These are phyloP conservation scores for Propithecus perrieri DNA, from an alignment of 2,797 vertebrate species.

Conservation along the genomic window DNA sequence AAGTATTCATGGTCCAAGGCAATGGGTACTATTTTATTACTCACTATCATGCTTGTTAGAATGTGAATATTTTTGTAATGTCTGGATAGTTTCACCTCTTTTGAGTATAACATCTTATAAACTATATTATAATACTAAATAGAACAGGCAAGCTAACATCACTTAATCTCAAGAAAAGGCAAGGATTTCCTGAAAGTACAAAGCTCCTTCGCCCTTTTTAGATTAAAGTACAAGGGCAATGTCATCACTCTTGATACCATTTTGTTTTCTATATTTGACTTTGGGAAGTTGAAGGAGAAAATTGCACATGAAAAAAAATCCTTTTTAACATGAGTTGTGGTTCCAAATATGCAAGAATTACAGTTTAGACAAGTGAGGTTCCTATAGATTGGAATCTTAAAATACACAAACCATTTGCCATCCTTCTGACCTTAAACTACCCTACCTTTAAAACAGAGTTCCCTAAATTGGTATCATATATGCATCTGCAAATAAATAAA, in stretches of 20 bases:
- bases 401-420: not conserved
- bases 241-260: not conserved
- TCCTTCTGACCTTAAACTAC: not conserved
- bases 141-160: not conserved
- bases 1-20: not conserved
- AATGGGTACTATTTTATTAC: not conserved
- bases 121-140: not conserved
- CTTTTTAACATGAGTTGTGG: not conserved
- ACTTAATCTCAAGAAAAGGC: not conserved
- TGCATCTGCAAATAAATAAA: not conserved
- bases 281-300: not conserved
- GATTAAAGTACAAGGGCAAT: not conserved
- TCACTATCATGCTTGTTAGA: not conserved
- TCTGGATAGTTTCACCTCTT: not conserved
- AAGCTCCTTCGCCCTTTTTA: not conserved
- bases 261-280: not conserved
- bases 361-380: not conserved
- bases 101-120: not conserved
- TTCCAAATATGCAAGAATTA: not conserved
- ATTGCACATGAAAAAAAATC: not conserved
- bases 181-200: not conserved
- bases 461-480: not conserved
- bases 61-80: not conserved
- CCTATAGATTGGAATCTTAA: conserved; percentile 7
- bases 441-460: not conserved